These are phyloP conservation scores for Drosophila aldrichi DNA, from an alignment of 2,888 invertebrate species.

Conservation along the genomic window DNA sequence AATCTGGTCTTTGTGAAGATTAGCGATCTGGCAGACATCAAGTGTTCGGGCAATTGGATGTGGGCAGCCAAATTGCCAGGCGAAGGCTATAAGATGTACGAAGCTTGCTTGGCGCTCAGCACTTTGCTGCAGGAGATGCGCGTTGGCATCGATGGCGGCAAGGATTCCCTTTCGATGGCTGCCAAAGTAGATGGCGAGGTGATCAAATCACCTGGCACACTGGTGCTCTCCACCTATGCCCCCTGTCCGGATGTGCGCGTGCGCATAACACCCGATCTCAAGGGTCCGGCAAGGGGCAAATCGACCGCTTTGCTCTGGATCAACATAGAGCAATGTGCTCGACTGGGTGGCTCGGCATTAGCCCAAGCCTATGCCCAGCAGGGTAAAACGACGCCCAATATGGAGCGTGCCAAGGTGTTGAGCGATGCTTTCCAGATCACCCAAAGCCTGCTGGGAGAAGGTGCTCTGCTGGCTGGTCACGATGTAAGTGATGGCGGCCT, in stretches of 20 bases:
- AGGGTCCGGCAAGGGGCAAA: constrained; percentile 87
- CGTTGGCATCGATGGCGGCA: constrained; percentile 97
- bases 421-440: constrained; percentile 92
- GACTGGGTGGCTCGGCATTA: constrained; percentile 96
- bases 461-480: constrained; percentile 90
- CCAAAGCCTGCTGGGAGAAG: constrained; percentile 91
- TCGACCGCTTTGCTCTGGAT: constrained; percentile 91
- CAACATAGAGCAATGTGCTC: constrained; percentile 90
- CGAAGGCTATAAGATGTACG: constrained; percentile 94
- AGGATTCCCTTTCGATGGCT: constrained; percentile 99
- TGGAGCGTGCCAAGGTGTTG: constrained; percentile 89
- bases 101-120: constrained; percentile 96
- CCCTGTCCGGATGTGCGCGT: constrained; percentile 95
- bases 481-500: constrained; percentile 99
- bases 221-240: constrained; percentile 98
- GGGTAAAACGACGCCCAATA: constrained; percentile 92
- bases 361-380: constrained; percentile 96
- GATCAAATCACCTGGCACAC: constrained; percentile 93
- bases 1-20: constrained; percentile 93
- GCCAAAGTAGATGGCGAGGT: constrained; percentile 91
- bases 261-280: constrained; percentile 96
- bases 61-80: constrained; percentile 98
- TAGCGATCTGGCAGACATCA: constrained; percentile 92
- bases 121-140: constrained; percentile 91
- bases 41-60: constrained; percentile 99